Evolutionary conservation across 2,888 invertebrate species (phyloP).

Genomic region (Megamerina dolium): DNA sequence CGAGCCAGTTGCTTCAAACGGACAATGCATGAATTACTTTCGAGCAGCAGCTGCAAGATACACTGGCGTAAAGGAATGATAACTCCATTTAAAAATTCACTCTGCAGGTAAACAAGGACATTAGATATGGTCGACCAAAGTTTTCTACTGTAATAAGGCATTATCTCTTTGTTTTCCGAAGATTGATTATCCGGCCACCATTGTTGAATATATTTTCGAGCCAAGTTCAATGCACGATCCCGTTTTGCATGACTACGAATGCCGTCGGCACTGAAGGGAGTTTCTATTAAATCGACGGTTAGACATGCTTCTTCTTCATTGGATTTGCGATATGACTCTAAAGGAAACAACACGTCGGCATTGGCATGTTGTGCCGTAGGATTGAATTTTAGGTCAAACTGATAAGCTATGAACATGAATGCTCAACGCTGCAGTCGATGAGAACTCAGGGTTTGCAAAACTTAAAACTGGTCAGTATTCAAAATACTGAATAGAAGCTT

Average conservation of each 20-base stretch:
- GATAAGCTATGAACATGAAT: slow-evolving; percentile 13
- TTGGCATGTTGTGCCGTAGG: slow-evolving; percentile 7
- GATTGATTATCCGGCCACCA: slow-evolving; percentile 12
- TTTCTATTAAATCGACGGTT: not conserved
- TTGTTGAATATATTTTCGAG: slow-evolving; percentile 3
- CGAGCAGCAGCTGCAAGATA: not conserved
- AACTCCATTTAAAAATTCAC: too few species aligned
- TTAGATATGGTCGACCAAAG: too few species aligned
- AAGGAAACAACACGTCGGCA: slow-evolving; percentile 6
- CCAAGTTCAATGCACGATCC: not conserved
- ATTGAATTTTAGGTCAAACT: slow-evolving; percentile 12
- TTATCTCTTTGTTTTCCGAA: too few species aligned
- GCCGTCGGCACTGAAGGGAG: not conserved
- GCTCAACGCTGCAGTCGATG: slow-evolving; percentile 16
- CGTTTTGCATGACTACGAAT: slow-evolving; percentile 1
- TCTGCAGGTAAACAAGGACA: too few species aligned
- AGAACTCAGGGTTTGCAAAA: slow-evolving; percentile 10
- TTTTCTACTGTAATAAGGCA: too few species aligned
- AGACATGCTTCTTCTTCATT: slow-evolving; percentile 3
- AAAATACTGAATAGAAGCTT: slow-evolving; percentile 12
- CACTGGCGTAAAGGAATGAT: too few species aligned
- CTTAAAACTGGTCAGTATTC: slow-evolving; percentile 8
- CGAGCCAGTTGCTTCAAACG: too few species aligned
- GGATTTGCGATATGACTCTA: slow-evolving; percentile 15
- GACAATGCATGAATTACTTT: not conserved